These are phyloP conservation scores for Synergus umbraculus DNA, from an alignment of 2,888 invertebrate genomes.

Conservation along the genomic window DNA sequence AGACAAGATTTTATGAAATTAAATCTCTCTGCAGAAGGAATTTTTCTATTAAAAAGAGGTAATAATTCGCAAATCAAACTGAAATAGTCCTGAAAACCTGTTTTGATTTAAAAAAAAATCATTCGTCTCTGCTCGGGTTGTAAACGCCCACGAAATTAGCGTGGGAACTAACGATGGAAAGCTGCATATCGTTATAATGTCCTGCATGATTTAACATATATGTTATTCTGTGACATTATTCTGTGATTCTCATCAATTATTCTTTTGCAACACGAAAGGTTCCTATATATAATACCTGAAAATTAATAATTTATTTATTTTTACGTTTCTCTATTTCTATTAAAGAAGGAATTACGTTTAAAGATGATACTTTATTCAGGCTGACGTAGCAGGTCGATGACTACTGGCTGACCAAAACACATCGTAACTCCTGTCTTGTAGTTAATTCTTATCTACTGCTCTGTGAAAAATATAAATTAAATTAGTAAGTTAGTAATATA, in stretches of 20 bases:
- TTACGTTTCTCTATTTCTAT: too few relatives aligned
- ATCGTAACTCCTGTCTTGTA: background rate
- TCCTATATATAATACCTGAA: too few relatives aligned
- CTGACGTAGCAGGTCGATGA: background rate
- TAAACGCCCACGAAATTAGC: background rate
- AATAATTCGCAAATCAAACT: background rate
- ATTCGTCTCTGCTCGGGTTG: background rate
- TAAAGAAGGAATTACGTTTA: too few relatives aligned
- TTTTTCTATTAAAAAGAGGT: background rate
- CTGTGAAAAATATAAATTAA: too few relatives aligned
- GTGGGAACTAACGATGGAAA: background rate
- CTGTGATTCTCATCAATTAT: too few relatives aligned
- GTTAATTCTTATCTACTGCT: too few relatives aligned
- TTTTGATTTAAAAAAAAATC: background rate
- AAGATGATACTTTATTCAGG: background rate
- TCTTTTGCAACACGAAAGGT: too few relatives aligned
- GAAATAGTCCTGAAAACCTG: background rate
- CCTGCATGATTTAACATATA: too few relatives aligned
- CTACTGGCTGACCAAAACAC: constrained; percentile 1
- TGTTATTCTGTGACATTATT: too few relatives aligned
- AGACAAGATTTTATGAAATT: background rate
- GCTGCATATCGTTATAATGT: background rate
- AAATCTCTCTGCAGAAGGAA: background rate
- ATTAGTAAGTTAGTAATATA: too few relatives aligned
- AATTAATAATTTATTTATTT: too few relatives aligned